These are phyloP conservation scores for Parazoanthus atlanticus DNA, from an alignment of 92 coral and sea anemone species.

Conservation along the genomic window DNA sequence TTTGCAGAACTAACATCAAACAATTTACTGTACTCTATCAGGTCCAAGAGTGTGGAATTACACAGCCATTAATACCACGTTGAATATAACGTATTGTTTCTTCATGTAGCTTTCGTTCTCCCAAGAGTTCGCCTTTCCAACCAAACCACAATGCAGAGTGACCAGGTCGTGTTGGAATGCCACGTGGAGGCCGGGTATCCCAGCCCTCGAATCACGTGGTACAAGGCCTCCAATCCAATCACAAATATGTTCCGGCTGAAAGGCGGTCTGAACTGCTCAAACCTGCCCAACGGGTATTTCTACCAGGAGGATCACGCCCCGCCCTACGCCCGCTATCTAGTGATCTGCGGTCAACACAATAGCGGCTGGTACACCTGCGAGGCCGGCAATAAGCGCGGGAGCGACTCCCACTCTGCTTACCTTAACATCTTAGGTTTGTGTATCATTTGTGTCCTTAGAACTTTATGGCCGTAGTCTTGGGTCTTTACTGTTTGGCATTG, in stretches of 20 bases:
- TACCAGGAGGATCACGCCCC: slow-evolving; percentile 51
- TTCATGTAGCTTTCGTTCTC: slow-evolving; percentile 16
- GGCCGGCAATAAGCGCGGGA: slow-evolving; percentile 59
- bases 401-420: slow-evolving; percentile 44
- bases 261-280: slow-evolving; percentile 19
- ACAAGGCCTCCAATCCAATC: slow-evolving; percentile 36
- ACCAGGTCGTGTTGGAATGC: slow-evolving; percentile 60
- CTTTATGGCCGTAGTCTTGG: background rate
- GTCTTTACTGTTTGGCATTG: background rate
- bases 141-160: slow-evolving; percentile 57
- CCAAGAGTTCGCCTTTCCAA: slow-evolving; percentile 69
- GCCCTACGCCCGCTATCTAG: slow-evolving; percentile 53
- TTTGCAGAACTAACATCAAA: too few relatives aligned
- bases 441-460: background rate
- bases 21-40: too few relatives aligned
- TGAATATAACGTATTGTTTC: background rate
- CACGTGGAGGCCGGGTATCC: slow-evolving; percentile 73
- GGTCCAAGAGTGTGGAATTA: too few relatives aligned
- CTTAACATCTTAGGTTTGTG: slow-evolving; percentile 76
- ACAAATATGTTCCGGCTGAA: slow-evolving; percentile 11
- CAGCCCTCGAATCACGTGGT: slow-evolving; percentile 81
- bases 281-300: slow-evolving; percentile 58
- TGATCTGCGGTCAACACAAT: slow-evolving; percentile 66
- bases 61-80: too few relatives aligned
- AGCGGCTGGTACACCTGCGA: slow-evolving; percentile 78